phyloP scores from a whole-genome alignment of 1,140 invertebrate genomes.

The Drosophila baimaii region DNA sequence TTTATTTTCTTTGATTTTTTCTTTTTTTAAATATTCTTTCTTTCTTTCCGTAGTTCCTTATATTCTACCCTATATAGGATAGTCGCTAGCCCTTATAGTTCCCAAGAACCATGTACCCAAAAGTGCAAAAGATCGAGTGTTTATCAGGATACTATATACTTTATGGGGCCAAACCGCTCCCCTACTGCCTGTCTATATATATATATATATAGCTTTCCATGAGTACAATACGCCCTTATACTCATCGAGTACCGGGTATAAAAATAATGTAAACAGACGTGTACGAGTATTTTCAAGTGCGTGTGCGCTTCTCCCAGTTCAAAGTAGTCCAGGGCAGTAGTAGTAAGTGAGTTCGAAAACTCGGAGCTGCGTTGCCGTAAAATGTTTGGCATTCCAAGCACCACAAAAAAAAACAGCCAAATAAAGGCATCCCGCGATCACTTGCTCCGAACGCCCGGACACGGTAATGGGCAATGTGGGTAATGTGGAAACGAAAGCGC shows the following conservation, averaged over 20 bases:
- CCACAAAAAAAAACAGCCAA: constrained; percentile 35
- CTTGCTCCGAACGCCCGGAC: constrained; percentile 39
- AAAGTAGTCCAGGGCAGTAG: constrained; percentile 1
- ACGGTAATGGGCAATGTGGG: constrained; percentile 9
- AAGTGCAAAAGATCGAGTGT: background rate
- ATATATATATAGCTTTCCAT: background rate
- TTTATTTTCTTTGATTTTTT: no score
- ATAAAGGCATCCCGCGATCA: constrained; percentile 63
- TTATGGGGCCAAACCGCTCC: background rate
- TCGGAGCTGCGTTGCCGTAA: constrained; percentile 9
- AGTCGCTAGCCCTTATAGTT: background rate
- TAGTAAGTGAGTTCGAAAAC: background rate
- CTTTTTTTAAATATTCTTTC: no score
- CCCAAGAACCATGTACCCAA: no score
- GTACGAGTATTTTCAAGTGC: constrained; percentile 18
- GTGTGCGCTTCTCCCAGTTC: constrained; percentile 28
- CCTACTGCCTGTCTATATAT: background rate
- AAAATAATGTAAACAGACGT: constrained; percentile 10
- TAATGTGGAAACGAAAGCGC: constrained; percentile 69
- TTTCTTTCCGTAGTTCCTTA: no score
- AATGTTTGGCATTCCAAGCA: constrained; percentile 68
- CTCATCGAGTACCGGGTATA: background rate
- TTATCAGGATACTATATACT: background rate
- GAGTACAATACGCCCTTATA: constrained; percentile 1
- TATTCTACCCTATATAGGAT: no score